A percentile compares a stretch with the other conserved stretches of the same genome.
Evolutionary conservation across 2,113 vertebrate species (phyloP).

Genomic region (Podarcis raffonei): DNA sequence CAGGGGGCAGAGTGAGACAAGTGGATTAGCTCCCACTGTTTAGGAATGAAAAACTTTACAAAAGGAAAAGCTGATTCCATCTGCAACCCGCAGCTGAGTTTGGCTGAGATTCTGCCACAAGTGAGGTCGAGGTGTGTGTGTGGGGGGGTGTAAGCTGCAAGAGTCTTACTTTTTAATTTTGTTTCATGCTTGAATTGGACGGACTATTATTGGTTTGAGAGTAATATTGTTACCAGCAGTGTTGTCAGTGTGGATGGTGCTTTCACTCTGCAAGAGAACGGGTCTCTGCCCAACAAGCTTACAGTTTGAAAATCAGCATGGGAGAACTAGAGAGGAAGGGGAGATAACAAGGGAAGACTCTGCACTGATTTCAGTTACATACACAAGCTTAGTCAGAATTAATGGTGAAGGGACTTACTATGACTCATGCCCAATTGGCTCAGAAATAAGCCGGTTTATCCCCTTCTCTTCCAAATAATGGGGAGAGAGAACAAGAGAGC

Average conservation of each 20-base stretch:
- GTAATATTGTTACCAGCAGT: too few relatives aligned
- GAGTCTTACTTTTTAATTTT: background rate
- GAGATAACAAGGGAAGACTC: background rate
- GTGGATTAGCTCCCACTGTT: accelerated
- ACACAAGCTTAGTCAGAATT: too few relatives aligned
- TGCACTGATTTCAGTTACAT: too few relatives aligned
- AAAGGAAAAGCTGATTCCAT: background rate
- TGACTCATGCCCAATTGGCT: too few relatives aligned
- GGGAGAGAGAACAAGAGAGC: too few relatives aligned
- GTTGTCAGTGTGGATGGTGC: background rate
- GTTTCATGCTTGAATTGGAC: background rate
- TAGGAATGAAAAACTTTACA: too few relatives aligned
- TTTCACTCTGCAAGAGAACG: too few relatives aligned
- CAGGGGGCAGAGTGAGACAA: conserved; percentile 55
- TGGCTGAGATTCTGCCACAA: background rate
- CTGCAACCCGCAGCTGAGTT: background rate
- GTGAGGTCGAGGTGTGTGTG: background rate
- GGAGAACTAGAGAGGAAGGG: background rate
- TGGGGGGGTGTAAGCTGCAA: background rate
- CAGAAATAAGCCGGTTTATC: too few relatives aligned
- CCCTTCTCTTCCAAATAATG: too few relatives aligned
- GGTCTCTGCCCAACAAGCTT: background rate
- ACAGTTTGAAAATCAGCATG: background rate
- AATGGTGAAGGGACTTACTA: too few relatives aligned
- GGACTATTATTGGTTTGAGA: background rate